phyloP scores from a whole-genome alignment of 2,113 vertebrate genomes.

The Syngnathus floridae region DNA sequence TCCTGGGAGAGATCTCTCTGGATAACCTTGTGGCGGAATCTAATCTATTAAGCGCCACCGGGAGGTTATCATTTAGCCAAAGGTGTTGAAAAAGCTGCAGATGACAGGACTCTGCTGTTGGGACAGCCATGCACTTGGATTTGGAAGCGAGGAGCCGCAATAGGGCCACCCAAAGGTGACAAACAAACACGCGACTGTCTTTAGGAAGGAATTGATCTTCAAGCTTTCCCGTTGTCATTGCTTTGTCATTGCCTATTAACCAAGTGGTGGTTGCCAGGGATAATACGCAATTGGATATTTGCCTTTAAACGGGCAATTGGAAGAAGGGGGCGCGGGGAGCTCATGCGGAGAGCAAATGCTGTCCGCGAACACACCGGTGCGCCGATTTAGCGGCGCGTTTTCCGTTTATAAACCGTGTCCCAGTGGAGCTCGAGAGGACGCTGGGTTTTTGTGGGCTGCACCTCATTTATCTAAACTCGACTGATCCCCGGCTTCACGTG shows the following conservation, averaged over 20 bases:
- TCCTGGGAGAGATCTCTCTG: slow-evolving; percentile 1
- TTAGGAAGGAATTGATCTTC: not conserved
- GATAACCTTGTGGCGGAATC: slow-evolving; percentile 16
- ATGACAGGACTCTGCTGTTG: slow-evolving; percentile 20
- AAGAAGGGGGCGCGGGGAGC: slow-evolving; percentile 22
- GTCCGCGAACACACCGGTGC: slow-evolving; percentile 43
- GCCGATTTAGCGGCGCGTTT: slow-evolving; percentile 44
- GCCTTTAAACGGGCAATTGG: slow-evolving; percentile 17
- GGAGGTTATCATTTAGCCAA: slow-evolving; percentile 14
- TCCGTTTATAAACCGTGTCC: slow-evolving; percentile 17
- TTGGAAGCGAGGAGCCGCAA: not conserved
- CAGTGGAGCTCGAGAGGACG: slow-evolving; percentile 25
- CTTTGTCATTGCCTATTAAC: not conserved
- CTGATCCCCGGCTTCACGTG: slow-evolving; percentile 25
- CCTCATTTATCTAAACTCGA: slow-evolving; percentile 33
- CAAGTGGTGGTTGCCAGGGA: slow-evolving; percentile 5
- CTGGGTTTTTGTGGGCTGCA: slow-evolving; percentile 29
- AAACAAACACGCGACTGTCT: not conserved
- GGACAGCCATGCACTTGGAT: slow-evolving; percentile 20
- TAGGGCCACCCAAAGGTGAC: not conserved
- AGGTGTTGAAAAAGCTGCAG: slow-evolving; percentile 3
- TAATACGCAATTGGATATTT: slow-evolving; percentile 7
- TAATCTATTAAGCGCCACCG: slow-evolving; percentile 2
- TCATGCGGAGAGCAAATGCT: slow-evolving; percentile 34
- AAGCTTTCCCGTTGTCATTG: not conserved